Evolutionary conservation across 2,888 invertebrate species (phyloP).

Genomic region (Sturmia bella): DNA sequence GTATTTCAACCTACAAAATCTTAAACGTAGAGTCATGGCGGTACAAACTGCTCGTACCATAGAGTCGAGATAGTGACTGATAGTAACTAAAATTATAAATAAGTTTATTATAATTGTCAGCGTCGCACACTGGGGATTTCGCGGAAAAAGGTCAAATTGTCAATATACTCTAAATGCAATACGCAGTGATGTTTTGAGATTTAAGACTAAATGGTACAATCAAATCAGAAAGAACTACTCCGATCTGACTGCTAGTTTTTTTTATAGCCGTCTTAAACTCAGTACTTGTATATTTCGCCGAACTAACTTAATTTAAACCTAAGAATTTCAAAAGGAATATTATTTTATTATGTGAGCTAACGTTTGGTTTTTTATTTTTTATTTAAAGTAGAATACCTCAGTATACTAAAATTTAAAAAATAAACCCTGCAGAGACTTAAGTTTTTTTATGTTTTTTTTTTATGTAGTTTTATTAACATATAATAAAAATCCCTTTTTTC

Average conservation of each 20-base stretch:
- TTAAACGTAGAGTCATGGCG: too few species aligned
- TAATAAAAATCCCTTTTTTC: background rate
- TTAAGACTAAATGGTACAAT: background rate
- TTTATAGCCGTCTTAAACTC: background rate
- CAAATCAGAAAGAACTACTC: background rate
- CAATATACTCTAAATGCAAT: too few species aligned
- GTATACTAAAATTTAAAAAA: background rate
- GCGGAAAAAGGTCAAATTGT: too few species aligned
- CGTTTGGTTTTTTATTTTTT: constrained; percentile 15
- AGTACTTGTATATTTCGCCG: constrained; percentile 1
- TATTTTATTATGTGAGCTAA: constrained; percentile 20
- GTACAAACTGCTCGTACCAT: too few species aligned
- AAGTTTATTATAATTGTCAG: constrained; percentile 60
- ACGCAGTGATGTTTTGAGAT: constrained; percentile 10
- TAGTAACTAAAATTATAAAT: too few species aligned
- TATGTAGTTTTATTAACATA: background rate
- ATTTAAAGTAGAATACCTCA: background rate
- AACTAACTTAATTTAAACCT: constrained; percentile 17
- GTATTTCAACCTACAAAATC: too few species aligned
- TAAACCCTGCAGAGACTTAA: too few species aligned
- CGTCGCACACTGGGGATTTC: too few species aligned
- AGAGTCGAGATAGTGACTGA: too few species aligned
- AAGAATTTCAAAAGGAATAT: constrained; percentile 12
- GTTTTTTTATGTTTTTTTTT: background rate
- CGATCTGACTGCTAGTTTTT: background rate